Base-by-base conservation (phyloP, 2,113 vertebrate species). In the Aegotheles bennettii region DNA sequence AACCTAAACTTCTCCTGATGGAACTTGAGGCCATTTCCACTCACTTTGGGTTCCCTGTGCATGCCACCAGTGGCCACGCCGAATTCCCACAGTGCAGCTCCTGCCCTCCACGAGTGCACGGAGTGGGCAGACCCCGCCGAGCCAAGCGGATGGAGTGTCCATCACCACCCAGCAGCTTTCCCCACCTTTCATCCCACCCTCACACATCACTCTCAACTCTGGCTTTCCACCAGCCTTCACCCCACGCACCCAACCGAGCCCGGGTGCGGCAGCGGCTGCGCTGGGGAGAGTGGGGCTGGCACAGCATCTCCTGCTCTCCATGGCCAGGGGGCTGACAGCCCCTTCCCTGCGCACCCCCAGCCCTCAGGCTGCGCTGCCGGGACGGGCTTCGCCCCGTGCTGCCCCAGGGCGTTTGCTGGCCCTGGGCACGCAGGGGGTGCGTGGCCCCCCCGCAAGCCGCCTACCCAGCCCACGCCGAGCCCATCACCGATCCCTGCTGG, bases 31-130 rank as follows among this genome's bases (percentile, higher is more conserved):
- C n/a, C n/a, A n/a, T n/a, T n/a, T n/a, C n/a, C n/a, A n/a, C n/a
- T n/a, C n/a, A 1, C 64, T 74, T 35, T 40, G 50, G 7, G 53
- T 81, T 57, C 50, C 12, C 26, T 0, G 6, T 2, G 0, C 3
- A 4, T 9, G 24, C 5, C 43, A 29, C 31, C 24, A 61, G 5
- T 31, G 73, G 50, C 36, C 31, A 28, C 7, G 15, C 40, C 16
- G 14, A 73, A 60, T 10, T 71, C 26, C 57, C 48, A 64, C 23
- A 20, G 35, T 13, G 48, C 59, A 61, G 8, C 21, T 45, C 42
- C 29, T 61, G 16, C 15, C 63, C 35, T 29, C 35, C 26, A 16
- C 35, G 23, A 11, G 20, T 13, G 29, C 21, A 0, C 20, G 42
- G 53, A 68, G 53, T 26, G 53, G 50, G 35, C 53, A 50, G 13